Conservation (phyloP, 2,797 vertebrate species). For the Eidolon dupreanum region DNA sequence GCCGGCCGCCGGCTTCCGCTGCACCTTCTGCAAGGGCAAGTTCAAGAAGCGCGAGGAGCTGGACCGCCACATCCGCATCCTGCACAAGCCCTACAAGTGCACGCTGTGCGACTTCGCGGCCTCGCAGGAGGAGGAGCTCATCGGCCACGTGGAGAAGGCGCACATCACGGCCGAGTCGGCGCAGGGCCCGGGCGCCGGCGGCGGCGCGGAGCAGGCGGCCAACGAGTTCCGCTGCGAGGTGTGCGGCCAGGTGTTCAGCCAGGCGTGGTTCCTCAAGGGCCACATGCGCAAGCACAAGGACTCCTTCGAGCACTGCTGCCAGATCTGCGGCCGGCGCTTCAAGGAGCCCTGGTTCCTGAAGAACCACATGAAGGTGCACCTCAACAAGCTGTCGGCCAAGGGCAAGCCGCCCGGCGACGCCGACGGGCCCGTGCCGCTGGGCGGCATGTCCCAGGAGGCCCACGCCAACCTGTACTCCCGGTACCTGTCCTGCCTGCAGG, state of each 20-base stretch:
- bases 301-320: constrained; percentile 99
- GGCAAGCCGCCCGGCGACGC: constrained; percentile 94
- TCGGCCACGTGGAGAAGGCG: constrained; percentile 98
- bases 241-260: constrained; percentile 97
- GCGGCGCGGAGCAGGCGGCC: constrained; percentile 89
- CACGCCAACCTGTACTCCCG: constrained; percentile 97
- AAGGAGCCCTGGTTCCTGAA: constrained; percentile 99
- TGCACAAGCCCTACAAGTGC: constrained; percentile 99
- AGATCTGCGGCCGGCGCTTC: constrained; percentile 98
- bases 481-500: constrained; percentile 97
- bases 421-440: constrained; percentile 93
- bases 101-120: constrained; percentile 98
- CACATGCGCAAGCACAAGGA: constrained; percentile 99
- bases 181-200: constrained; percentile 90
- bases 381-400: constrained; percentile 98
- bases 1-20: constrained; percentile 94
- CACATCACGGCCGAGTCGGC: constrained; percentile 97
- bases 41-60: constrained; percentile 98
- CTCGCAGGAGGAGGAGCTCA: constrained; percentile 97
- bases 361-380: constrained; percentile 99
- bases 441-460: constrained; percentile 95
- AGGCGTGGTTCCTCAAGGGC: constrained; percentile 99
- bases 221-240: constrained; percentile 98
- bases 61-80: constrained; percentile 97
- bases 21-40: constrained; percentile 99